Evolutionary conservation across 2,888 invertebrate species (phyloP).

Genomic region (Ophion obscuratus): DNA sequence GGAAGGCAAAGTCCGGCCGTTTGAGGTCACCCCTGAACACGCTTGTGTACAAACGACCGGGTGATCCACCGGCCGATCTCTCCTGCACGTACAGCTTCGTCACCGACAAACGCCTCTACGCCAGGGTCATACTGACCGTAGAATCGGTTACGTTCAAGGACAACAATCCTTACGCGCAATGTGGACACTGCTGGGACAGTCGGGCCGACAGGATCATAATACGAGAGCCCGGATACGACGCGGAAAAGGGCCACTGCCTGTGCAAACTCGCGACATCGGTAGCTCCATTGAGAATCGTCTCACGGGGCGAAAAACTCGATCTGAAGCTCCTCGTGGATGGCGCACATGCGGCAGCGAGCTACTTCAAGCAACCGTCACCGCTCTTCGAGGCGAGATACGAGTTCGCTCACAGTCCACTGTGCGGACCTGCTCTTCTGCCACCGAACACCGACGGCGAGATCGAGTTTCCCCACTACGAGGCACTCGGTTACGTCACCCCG

Average conservation of each 20-base stretch:
- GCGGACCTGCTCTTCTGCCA: slow-evolving; percentile 92
- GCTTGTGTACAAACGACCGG: slow-evolving; percentile 92
- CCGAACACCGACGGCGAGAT: slow-evolving; percentile 94
- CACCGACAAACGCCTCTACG: slow-evolving; percentile 92
- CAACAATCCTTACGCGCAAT: slow-evolving; percentile 86
- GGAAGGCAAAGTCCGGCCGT: slow-evolving; percentile 91
- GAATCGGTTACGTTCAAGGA: slow-evolving; percentile 92
- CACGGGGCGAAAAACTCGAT: slow-evolving; percentile 92
- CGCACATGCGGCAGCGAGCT: slow-evolving; percentile 93
- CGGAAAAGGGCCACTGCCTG: slow-evolving; percentile 90
- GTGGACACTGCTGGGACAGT: slow-evolving; percentile 93
- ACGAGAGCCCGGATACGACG: slow-evolving; percentile 89
- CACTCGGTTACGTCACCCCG: slow-evolving; percentile 86
- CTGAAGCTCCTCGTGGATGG: slow-evolving; percentile 93
- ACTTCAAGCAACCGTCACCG: slow-evolving; percentile 94
- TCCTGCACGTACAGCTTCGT: slow-evolving; percentile 93
- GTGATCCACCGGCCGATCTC: slow-evolving; percentile 89
- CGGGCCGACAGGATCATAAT: slow-evolving; percentile 93
- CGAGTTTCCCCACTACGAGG: slow-evolving; percentile 94
- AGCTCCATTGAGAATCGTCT: slow-evolving; percentile 89
- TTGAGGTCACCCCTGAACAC: slow-evolving; percentile 94
- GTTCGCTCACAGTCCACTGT: slow-evolving; percentile 95
- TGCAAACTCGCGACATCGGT: slow-evolving; percentile 86
- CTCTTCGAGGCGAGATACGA: slow-evolving; percentile 95
- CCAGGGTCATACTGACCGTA: slow-evolving; percentile 91